Evolutionary conservation across 2,888 invertebrate genomes (phyloP), one percentile per base, ranked within the genome.

Genomic region (Cantharis rustica): DNA sequence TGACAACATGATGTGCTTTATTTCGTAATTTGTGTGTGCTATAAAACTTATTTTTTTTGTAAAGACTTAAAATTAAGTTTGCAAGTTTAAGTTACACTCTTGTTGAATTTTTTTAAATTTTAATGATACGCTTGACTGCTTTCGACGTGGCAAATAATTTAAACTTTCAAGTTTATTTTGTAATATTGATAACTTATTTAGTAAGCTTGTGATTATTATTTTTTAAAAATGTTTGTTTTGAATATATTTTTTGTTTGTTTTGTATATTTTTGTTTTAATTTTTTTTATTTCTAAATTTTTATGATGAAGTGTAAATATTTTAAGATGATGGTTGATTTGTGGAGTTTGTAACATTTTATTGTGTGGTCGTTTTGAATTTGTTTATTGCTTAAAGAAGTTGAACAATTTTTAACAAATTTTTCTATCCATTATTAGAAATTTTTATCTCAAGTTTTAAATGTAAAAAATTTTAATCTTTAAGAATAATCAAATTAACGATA

Each of bases 211-310:
- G 23, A 17, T 68, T 68, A 23, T 68, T 68, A 15, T 68, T 68
- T 26, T 23, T 23, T 16, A 68, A 68, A 68, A 23, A 13, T 68
- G 23, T 23, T 68, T 68, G 23, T 23, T 66, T 23, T 15, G 27
- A 66, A 17, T 66, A 66, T 47, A 66, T n/a, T 26, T 26, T 26
- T 16, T n/a, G 23, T 66, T 66, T 7, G 23, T 68, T 68, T 68
- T 68, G 68, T 68, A 68, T 68, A n/a, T 68, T 68, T 68, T 68
- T 68, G 68, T 68, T 68, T 23, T 68, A 68, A 16, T 68, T 68
- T 68, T 68, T 66, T 66, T 26, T 68, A 23, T 68, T 68, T 68
- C 26, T 68, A 23, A 68, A 68, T 15, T 68, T 68, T 69, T 31
- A 16, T 69, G 15, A 13, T 69, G 13, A 16, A 47, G 47, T 47